These are phyloP conservation scores for Lithosia quadra DNA, from an alignment of 2,888 invertebrate genomes.

Conservation along the genomic window DNA sequence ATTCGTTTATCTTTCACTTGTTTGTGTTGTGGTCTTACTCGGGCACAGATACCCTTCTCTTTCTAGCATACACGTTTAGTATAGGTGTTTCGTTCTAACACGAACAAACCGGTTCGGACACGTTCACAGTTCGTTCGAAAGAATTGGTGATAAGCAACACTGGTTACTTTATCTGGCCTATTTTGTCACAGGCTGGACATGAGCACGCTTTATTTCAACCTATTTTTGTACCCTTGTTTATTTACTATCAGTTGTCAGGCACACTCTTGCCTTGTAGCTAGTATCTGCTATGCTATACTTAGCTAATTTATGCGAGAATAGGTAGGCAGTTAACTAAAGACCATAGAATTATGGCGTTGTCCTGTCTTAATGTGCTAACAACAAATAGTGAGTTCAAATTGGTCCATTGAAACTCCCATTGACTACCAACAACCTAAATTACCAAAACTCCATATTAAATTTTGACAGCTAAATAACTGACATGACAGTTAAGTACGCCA, in stretches of 20 bases:
- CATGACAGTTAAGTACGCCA: too few relatives aligned
- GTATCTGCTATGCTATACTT: conserved; percentile 7
- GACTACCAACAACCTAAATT: too few relatives aligned
- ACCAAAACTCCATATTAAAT: too few relatives aligned
- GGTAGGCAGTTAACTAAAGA: too few relatives aligned
- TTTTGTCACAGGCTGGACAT: conserved; percentile 47
- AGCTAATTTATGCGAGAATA: background rate
- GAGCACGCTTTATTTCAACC: conserved; percentile 37
- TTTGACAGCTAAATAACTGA: too few relatives aligned
- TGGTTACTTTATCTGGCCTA: conserved; percentile 50
- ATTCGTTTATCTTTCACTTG: conserved; percentile 60
- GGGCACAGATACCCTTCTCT: conserved; percentile 56
- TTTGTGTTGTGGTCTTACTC: conserved; percentile 73
- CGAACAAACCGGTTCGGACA: conserved; percentile 71
- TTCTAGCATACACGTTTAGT: conserved; percentile 48
- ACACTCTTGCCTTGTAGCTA: background rate
- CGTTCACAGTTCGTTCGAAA: conserved; percentile 62
- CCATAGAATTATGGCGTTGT: too few relatives aligned
- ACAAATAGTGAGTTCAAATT: too few relatives aligned
- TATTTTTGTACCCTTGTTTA: conserved; percentile 37
- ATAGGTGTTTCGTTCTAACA: conserved; percentile 55
- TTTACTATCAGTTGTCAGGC: conserved; percentile 23
- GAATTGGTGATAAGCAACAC: conserved; percentile 59
- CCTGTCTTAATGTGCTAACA: too few relatives aligned
- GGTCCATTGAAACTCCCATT: too few relatives aligned